Evolutionary conservation across 2,113 vertebrate genomes (phyloP), one percentile per base, ranked within the genome.

Genomic region (Centropus unirufus): DNA sequence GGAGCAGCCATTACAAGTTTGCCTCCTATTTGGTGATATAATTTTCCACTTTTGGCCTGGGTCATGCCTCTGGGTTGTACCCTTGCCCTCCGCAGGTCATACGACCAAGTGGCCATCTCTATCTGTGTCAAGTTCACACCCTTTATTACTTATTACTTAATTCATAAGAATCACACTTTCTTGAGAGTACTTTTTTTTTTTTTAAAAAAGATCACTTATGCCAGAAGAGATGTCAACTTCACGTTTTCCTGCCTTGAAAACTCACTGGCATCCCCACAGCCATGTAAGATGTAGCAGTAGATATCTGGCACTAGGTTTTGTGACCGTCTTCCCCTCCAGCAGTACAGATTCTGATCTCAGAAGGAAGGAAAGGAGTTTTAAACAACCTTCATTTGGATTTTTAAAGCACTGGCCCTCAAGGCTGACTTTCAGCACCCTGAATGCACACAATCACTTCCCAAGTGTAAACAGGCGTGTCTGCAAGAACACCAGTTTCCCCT

Each of bases 311-410:
- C 10, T 17, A 49, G 72, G 12, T 51, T 93, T 81, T 70, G 34
- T 11, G 21, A 7, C 46, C 84, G 49, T 5, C 18, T 36, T 10
- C 6, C 29, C 32, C 47, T 86, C 30, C 23, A 75, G 14, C 12
- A 51, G 13, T 16, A 34, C 1, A n/a, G 7, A 59, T 4, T 9
- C 7, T 0, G 0, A 39, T 19, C 32, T 68, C 54, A 39, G 57
- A 24, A 63, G 61, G 36, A 52, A 46, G 23, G 12, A 67, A 79
- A 73, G 24, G 62, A 46, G 29, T 26, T 66, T 34, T 47, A 64
- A 92, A 74, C 7, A 8, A 17, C 24, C 18, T 49, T 74, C 14
- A 18, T 5, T 17, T 21, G 12, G 14, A 21, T 46, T 82, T 81
- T 82, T 75, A 47, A 83, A 79, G 21, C 1, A 1, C 23, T 22